Base-by-base conservation (phyloP, 1,140 invertebrate species). In the Eurosta solidaginis region DNA sequence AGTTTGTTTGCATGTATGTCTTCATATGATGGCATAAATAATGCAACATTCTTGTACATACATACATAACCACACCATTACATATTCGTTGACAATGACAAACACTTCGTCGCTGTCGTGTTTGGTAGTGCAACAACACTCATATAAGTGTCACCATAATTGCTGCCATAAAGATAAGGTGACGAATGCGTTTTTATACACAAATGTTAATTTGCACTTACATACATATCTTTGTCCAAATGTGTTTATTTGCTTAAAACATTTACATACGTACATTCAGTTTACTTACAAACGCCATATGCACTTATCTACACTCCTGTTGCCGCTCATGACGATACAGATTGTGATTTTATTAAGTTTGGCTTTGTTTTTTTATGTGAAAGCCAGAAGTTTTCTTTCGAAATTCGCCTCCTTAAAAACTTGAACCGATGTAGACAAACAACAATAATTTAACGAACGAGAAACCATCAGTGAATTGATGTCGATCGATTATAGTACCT, bases 111-210 rank as follows among this genome's bases (percentile, higher is more conserved):
- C 33, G 14, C n/a, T 59, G 54, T 59, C 33, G 27, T 22, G 17
- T 25, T 33, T 54, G 50, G 2, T 59, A 17, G 3, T 59, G 54
- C 52, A 59, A 59, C 68, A 74, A 74, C 68, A 74, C 40, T 20
- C 42, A 76, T 76, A 47, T 52, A 76, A 76, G 74, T 76, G 74
- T 76, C 74, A 52, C 74, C 74, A 76, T 76, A 76, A 76, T 76
- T 76, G 74, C 36, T 76, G 74, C 74, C 74, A 76, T 76, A 76
- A 76, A 45, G 74, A 76, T 76, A 76, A 44, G 44, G 44, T 76
- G 74, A 76, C 49, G 74, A 76, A 76, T 76, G 74, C n/a, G 74
- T 76, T 76, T 76, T 76, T 74, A 44, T 29, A 59, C 54, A 33
- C 29, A 59, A 59, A 59, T 59, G 54, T 59, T 29, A 25, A 36